A percentile compares a stretch with the other conserved stretches of the same genome.
Evolutionary conservation across 2,797 vertebrate species (phyloP).

Genomic region (Enteromius treurensis): DNA sequence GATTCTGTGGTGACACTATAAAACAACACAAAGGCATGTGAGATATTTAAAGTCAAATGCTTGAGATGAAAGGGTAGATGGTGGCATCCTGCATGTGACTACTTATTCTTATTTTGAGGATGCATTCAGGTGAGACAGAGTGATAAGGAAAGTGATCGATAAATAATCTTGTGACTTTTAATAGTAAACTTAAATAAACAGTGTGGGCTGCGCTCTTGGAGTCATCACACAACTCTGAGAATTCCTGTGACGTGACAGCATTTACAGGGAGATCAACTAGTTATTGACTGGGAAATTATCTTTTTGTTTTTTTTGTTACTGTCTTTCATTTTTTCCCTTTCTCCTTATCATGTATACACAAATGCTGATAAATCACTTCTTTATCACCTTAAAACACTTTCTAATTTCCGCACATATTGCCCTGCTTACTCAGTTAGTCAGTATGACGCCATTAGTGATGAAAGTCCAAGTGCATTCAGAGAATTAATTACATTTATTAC

Average conservation of each 20-base stretch:
- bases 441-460: background rate
- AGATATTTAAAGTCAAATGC: background rate
- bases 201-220: background rate
- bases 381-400: constrained; percentile 32
- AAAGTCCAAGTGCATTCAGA: constrained; percentile 1
- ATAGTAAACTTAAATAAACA: background rate
- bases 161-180: background rate
- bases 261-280: background rate
- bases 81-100: constrained; percentile 8
- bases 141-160: background rate
- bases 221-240: constrained; percentile 17
- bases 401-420: background rate
- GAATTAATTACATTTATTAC: background rate
- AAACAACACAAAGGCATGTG: constrained; percentile 25
- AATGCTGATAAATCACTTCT: background rate
- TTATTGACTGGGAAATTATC: background rate
- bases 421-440: constrained; percentile 9
- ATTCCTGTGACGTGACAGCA: background rate
- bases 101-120: background rate
- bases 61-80: constrained; percentile 10
- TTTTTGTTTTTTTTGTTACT: constrained; percentile 16
- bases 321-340: background rate
- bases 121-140: background rate
- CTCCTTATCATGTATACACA: background rate
- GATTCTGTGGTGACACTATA: constrained; percentile 16